These are phyloP conservation scores for Aphyosemion australe DNA, from an alignment of 2,113 vertebrate genomes.

Conservation along the genomic window DNA sequence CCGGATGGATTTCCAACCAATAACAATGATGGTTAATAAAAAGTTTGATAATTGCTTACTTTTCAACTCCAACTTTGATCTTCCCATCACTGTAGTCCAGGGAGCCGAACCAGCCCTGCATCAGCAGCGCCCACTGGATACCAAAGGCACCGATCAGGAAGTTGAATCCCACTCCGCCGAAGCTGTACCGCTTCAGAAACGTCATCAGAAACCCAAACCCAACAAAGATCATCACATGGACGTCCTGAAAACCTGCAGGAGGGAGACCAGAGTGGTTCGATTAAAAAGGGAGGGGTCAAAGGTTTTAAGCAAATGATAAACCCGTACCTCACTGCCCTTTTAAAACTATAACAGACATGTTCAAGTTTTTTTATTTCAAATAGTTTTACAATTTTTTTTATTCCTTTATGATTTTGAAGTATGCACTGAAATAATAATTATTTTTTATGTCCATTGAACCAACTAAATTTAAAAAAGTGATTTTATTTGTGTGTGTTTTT, in stretches of 20 bases:
- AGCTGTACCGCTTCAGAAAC: slow-evolving; percentile 93
- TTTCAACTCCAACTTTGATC: slow-evolving; percentile 89
- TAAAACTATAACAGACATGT: too few relatives aligned
- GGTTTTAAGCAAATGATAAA: too few relatives aligned
- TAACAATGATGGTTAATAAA: too few relatives aligned
- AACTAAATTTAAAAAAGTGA: too few relatives aligned
- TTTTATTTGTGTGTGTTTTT: too few relatives aligned
- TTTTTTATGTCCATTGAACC: too few relatives aligned
- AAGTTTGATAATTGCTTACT: slow-evolving; percentile 67
- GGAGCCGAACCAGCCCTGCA: slow-evolving; percentile 94
- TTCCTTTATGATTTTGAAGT: too few relatives aligned
- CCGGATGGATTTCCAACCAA: too few relatives aligned
- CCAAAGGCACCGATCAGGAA: slow-evolving; percentile 94
- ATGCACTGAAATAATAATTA: too few relatives aligned
- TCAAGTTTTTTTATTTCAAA: too few relatives aligned
- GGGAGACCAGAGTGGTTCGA: neutral
- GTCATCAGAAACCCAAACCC: slow-evolving; percentile 99
- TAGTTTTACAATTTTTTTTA: too few relatives aligned
- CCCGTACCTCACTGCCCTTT: too few relatives aligned
- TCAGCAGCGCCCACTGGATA: slow-evolving; percentile 94
- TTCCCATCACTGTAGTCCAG: slow-evolving; percentile 76
- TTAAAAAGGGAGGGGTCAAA: neutral
- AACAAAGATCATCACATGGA: slow-evolving; percentile 98
- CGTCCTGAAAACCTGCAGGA: slow-evolving; percentile 92
- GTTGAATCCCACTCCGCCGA: slow-evolving; percentile 92